Evolutionary conservation across 2,797 vertebrate genomes (phyloP).

Genomic region (Anisognathus igniventris): DNA sequence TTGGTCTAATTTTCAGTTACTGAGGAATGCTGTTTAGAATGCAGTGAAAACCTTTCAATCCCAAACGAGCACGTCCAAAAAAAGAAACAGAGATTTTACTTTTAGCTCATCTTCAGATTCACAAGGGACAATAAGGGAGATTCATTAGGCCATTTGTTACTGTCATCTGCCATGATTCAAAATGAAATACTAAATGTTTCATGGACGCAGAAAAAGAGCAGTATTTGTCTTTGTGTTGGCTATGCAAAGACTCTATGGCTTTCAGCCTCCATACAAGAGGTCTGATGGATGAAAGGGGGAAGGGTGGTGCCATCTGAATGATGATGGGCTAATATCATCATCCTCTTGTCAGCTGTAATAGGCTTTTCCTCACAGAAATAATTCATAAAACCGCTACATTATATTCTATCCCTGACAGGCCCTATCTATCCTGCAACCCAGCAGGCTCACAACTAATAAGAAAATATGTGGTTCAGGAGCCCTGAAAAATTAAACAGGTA

Average conservation of each 20-base stretch:
- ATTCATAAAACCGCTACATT: conserved; percentile 98
- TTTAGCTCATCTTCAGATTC: conserved; percentile 90
- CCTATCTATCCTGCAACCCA: conserved; percentile 97
- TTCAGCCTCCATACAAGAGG: conserved; percentile 84
- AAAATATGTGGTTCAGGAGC: conserved; percentile 98
- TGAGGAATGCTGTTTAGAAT: conserved; percentile 36
- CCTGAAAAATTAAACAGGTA: conserved; percentile 99
- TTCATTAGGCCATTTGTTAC: conserved; percentile 99
- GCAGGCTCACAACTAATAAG: conserved; percentile 98
- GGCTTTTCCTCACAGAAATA: conserved; percentile 99
- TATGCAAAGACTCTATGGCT: conserved; percentile 79
- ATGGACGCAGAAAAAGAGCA: conserved; percentile 96
- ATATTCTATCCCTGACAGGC: conserved; percentile 95
- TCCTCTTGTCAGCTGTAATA: conserved; percentile 99
- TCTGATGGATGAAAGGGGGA: conserved; percentile 96
- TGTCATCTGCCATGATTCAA: conserved; percentile 94
- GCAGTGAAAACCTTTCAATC: conserved; percentile 17
- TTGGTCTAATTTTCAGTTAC: conserved; percentile 53
- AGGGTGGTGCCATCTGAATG: conserved; percentile 96
- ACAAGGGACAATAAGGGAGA: conserved; percentile 94
- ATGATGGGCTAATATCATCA: conserved; percentile 99
- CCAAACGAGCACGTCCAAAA: conserved; percentile 39
- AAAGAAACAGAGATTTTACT: conserved; percentile 85
- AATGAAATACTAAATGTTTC: conserved; percentile 99
- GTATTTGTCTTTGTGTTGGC: conserved; percentile 98